Percentiles rank a stretch among this genome's conserved stretches.
Evolutionary conservation across 1,140 invertebrate species (phyloP).

Genomic region (Papilio polytes): DNA sequence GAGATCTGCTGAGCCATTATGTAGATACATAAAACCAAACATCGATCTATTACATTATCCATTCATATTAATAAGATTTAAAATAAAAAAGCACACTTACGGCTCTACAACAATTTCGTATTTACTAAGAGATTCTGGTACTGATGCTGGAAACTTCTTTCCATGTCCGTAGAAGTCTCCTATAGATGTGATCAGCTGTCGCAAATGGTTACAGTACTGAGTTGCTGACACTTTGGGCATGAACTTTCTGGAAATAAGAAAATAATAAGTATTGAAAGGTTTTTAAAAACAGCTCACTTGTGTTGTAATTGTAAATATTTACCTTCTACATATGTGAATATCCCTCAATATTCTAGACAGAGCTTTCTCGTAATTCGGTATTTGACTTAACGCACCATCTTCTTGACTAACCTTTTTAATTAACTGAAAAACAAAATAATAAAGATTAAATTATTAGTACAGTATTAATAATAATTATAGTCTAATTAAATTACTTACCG

Average conservation of each 20-base stretch:
- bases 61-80: not conserved
- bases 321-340: conserved; percentile 93
- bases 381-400: conserved; percentile 88
- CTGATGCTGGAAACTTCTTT: conserved; percentile 87
- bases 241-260: conserved; percentile 89
- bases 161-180: conserved; percentile 90
- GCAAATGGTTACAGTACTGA: conserved; percentile 92
- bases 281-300: no score
- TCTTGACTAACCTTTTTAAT: conserved; percentile 92
- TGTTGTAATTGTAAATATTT: conserved; percentile 36
- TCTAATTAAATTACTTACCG: conserved; percentile 84
- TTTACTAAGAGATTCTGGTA: conserved; percentile 88
- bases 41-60: not conserved
- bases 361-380: conserved; percentile 93
- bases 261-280: not conserved
- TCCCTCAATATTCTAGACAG: conserved; percentile 91
- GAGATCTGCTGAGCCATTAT: no score
- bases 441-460: conserved; percentile 1
- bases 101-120: conserved; percentile 96
- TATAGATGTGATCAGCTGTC: conserved; percentile 92
- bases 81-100: conserved; percentile 84
- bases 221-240: conserved; percentile 94
- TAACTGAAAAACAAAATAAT: conserved; percentile 84
- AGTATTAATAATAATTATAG: conserved; percentile 35
- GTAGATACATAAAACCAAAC: no score